Evolutionary conservation across 2,888 invertebrate species (phyloP).

Genomic region (Sepioteuthis lessoniana): DNA sequence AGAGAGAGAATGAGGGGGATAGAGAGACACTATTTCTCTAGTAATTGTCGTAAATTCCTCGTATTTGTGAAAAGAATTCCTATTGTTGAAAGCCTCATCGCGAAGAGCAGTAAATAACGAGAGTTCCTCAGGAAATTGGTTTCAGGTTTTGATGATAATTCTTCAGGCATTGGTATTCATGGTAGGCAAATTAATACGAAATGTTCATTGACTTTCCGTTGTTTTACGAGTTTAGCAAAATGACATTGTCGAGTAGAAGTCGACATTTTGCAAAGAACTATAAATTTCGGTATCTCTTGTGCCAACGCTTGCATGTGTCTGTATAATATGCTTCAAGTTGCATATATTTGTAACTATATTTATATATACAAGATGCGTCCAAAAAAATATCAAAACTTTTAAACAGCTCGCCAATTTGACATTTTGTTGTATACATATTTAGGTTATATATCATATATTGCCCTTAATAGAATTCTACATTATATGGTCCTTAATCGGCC

Average conservation of each 20-base stretch:
- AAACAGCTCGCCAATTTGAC: too few species aligned
- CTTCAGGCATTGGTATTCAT: background rate
- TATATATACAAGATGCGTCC: too few species aligned
- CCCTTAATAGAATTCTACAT: too few species aligned
- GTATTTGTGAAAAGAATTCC: background rate
- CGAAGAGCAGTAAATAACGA: background rate
- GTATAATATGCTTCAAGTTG: too few species aligned
- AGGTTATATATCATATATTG: too few species aligned
- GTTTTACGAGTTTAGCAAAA: background rate
- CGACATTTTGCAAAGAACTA: background rate
- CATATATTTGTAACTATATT: too few species aligned
- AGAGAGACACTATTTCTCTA: background rate
- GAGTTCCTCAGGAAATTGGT: background rate
- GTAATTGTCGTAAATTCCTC: conserved; percentile 21
- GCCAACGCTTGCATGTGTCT: background rate
- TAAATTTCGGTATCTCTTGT: background rate
- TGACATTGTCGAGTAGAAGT: background rate
- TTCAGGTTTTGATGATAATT: background rate
- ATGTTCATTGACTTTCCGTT: background rate
- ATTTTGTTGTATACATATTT: too few species aligned
- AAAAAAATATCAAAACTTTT: too few species aligned
- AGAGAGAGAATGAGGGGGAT: too few species aligned
- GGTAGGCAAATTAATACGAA: background rate
- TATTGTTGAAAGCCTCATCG: background rate
- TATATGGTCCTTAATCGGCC: too few species aligned